A percentile compares a stretch with the other conserved stretches of the same genome.
Evolutionary conservation across 2,888 invertebrate genomes (phyloP).

Genomic region (Cosmia trapezina): DNA sequence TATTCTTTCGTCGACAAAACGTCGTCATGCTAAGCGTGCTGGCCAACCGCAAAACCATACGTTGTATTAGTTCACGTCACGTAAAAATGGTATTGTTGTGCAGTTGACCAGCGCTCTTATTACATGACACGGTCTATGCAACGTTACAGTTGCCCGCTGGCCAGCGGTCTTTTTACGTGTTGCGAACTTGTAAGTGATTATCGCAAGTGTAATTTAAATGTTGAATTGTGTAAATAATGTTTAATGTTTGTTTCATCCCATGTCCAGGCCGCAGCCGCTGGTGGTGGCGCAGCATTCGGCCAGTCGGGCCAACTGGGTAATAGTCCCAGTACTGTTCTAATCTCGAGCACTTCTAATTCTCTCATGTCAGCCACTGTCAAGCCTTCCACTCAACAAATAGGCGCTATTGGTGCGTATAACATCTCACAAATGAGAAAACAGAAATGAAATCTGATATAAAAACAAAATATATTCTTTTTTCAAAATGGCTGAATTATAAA

Average conservation of each 20-base stretch:
- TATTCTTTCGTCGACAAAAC: no score
- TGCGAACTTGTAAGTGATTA: background rate
- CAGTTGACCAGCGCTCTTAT: no score
- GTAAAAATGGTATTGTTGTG: no score
- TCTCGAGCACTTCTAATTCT: conserved; percentile 96
- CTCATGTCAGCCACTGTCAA: conserved; percentile 97
- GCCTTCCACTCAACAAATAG: conserved; percentile 94
- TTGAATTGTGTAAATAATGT: conserved; percentile 35
- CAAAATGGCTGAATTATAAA: conserved; percentile 55
- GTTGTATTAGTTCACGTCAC: no score
- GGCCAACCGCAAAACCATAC: no score
- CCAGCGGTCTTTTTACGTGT: no score
- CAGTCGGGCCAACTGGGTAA: conserved; percentile 95
- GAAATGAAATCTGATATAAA: conserved; percentile 52
- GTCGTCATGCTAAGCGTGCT: no score
- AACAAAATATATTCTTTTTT: conserved; percentile 34
- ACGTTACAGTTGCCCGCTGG: no score
- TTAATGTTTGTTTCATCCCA: conserved; percentile 54
- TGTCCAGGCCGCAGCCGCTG: conserved; percentile 87
- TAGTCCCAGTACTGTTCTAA: conserved; percentile 96
- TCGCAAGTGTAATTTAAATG: background rate
- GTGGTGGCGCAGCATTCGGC: conserved; percentile 93
- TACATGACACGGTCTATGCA: no score
- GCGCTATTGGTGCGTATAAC: conserved; percentile 93
- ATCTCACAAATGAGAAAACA: conserved; percentile 61